Evolutionary conservation across 1,140 invertebrate genomes (phyloP).

Genomic region (Samia ricini): DNA sequence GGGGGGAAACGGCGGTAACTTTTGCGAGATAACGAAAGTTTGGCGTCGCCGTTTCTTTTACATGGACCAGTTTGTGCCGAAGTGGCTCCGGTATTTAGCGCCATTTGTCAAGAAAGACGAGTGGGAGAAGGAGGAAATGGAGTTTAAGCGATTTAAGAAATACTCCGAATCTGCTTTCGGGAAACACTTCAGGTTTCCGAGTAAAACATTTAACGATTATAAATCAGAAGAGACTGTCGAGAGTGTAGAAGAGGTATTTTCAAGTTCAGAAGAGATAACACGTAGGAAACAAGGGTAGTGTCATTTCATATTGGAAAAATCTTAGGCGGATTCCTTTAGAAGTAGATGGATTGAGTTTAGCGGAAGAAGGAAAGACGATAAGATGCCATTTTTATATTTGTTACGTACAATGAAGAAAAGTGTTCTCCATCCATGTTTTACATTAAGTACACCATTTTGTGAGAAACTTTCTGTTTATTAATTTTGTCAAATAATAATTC

Average conservation of each 20-base stretch:
- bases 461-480: too few relatives aligned
- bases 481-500: too few relatives aligned
- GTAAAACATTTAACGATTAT: slow-evolving; percentile 39
- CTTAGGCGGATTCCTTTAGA: too few relatives aligned
- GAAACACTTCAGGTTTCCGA: slow-evolving; percentile 47
- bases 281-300: background rate
- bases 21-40: slow-evolving; percentile 44
- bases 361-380: too few relatives aligned
- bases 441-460: too few relatives aligned
- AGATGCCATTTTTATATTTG: too few relatives aligned
- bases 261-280: background rate
- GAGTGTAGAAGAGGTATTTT: slow-evolving; percentile 28
- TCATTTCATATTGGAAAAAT: too few relatives aligned
- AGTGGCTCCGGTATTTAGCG: slow-evolving; percentile 41
- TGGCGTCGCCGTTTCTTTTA: slow-evolving; percentile 55
- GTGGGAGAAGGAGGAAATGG: slow-evolving; percentile 46
- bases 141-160: slow-evolving; percentile 49
- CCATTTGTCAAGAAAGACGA: slow-evolving; percentile 44
- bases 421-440: too few relatives aligned
- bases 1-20: slow-evolving; percentile 41
- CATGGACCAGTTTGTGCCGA: slow-evolving; percentile 54
- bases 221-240: slow-evolving; percentile 39
- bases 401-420: too few relatives aligned
- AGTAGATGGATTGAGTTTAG: too few relatives aligned
- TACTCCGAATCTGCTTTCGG: slow-evolving; percentile 47